Conservation (phyloP, 2,797 vertebrate genomes). For the Garrulus glandarius region DNA sequence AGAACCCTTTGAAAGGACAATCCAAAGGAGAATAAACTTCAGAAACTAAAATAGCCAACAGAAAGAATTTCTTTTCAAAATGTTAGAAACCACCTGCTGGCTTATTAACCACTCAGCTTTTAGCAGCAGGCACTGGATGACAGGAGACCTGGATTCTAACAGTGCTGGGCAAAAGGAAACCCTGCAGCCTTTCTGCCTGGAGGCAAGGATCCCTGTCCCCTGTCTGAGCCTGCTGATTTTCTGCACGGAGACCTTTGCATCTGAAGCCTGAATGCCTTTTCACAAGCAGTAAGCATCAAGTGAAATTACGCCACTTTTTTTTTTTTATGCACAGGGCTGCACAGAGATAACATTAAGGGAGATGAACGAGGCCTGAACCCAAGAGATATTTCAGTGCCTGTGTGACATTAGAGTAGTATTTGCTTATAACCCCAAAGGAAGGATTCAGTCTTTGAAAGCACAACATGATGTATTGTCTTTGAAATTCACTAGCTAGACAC, state of each 20-base stretch:
- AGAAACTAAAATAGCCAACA: neutral
- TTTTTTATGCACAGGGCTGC: neutral
- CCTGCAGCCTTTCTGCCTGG: neutral
- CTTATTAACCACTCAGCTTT: neutral
- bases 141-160: neutral
- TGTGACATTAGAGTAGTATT: conserved; percentile 17
- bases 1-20: neutral
- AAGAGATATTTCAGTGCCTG: conserved; percentile 45
- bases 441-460: conserved; percentile 31
- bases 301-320: neutral
- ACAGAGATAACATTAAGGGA: neutral
- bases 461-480: conserved; percentile 11
- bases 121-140: neutral
- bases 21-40: neutral
- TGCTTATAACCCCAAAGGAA: conserved; percentile 6
- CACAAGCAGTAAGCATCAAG: neutral
- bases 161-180: neutral
- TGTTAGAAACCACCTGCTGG: neutral
- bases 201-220: neutral
- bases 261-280: neutral
- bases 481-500: conserved; percentile 15
- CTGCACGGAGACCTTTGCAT: neutral
- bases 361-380: conserved; percentile 43
- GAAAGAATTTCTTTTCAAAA: neutral
- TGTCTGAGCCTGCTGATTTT: neutral